Evolutionary conservation across 2,113 vertebrate genomes (phyloP), one percentile per base, ranked within the genome.

Genomic region (Oenanthe melanoleuca): DNA sequence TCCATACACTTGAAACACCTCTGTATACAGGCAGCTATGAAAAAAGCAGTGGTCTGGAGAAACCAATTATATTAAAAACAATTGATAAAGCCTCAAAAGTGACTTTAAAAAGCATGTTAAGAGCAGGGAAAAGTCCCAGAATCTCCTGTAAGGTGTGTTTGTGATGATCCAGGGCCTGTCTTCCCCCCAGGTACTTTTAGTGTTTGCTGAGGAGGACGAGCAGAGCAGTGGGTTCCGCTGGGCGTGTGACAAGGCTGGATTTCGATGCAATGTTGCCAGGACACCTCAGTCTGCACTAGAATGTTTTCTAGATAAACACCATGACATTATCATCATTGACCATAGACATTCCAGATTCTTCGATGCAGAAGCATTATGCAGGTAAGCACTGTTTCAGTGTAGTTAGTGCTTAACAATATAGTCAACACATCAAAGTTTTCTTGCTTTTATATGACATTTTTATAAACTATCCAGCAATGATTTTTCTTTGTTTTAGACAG

Each of bases 201-300:
- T 99, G 98, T 99, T 99, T 99, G 98, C 99, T 98, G 99, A 99
- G 98, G 99, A 99, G 83, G 99, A 99, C 86, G 99, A 98, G 97
- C 99, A 99, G 98, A 99, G 99, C 92, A 98, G 96, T 29, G 98
- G 98, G 95, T 99, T 99, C 98, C 98, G 97, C 89, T 98, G 98
- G 98, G 99, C 99, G 1, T 99, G 99, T 95, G 99, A 99, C 95
- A 99, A 99, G 88, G 99, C 99, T 73, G 99, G 98, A 77, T 99
- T 99, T 97, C 98, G 98, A 61, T 99, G 98, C 88, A 98, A 97
- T 16, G 96, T 99, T 72, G 98, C 98, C 88, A 98, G 97, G 91
- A 99, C 98, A 8, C 98, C 99, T 2, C 98, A 99, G 94, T 97
- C 98, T 60, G 99, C 98, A 11, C 98, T 99, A 23, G 98, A 99